Evolutionary conservation across 2,888 invertebrate species (phyloP), one percentile per base, ranked within the genome.

Genomic region (Aspidapion aeneum): DNA sequence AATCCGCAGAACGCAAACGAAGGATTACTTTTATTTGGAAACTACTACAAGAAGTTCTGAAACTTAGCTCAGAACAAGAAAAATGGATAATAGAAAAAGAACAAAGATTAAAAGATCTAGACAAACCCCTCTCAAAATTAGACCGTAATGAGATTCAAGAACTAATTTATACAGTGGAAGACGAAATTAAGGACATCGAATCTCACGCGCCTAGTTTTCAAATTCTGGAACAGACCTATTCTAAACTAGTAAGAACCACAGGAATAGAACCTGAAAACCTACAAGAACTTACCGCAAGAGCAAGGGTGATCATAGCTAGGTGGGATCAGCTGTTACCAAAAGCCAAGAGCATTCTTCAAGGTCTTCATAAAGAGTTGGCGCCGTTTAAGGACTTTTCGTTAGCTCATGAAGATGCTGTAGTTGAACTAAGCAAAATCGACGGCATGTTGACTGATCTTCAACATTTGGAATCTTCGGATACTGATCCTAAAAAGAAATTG

Each of bases 181-280:
- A 74, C 22, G 79, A 84, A 63, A 76, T 83, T 0, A 80, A 81
- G 51, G 85, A 86, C 52, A 78, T 90, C 21, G 85, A 88, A 71
- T 79, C 82, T 2, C 81, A 82, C 62, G 76, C 79, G 9, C 79
- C 83, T 0, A 85, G 86, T n/a, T 80, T 89, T 21, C 85, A 85
- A 66, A 83, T 84, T 21, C 74, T 92, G 20, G 90, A 90, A 70
- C 87, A 89, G 63, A 86, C 85, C 1, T 91, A 91, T 72, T 85
- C 87, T 3, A 86, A 88, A 56, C 77, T 92, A 12, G 87, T 86
- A 0, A 87, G 88, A 66, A 85, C 86, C 1, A 80, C 86, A 12
- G 89, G 89, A 0, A 74, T 90, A 0, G 90, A 90, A 69, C 86
- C 89, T 0, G 87, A 89, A 58, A 87, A 86, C 67, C 83, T 90